Evolutionary conservation across 2,888 invertebrate genomes (phyloP).

Genomic region (Parasteatoda lunata): DNA sequence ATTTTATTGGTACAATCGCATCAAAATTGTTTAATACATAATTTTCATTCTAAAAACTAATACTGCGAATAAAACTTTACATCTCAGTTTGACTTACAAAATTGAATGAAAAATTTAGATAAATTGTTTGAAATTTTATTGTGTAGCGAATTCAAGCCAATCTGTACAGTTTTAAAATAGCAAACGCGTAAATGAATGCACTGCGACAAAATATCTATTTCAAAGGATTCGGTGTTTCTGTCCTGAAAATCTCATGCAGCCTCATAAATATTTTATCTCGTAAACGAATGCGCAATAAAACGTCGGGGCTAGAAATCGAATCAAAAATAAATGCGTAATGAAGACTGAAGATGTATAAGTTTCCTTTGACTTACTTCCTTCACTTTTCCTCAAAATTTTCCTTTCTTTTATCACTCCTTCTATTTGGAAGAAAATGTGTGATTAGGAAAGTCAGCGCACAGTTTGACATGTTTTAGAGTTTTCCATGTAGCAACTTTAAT

Average conservation of each 20-base stretch:
- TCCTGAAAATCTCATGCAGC: neutral
- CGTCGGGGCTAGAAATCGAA: neutral
- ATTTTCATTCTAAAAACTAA: no score
- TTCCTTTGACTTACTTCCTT: neutral
- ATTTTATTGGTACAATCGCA: no score
- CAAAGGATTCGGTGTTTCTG: no score
- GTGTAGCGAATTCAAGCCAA: no score
- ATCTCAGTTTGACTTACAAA: no score
- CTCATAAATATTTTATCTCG: neutral
- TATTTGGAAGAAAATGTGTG: conserved; percentile 16
- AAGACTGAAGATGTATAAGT: neutral
- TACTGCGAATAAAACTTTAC: no score
- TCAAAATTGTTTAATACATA: no score
- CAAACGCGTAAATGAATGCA: no score
- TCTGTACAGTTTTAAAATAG: no score
- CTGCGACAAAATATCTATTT: no score
- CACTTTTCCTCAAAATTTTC: neutral
- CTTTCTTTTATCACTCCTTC: neutral
- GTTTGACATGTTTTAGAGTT: conserved; percentile 26
- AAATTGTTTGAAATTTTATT: no score
- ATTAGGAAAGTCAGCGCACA: conserved; percentile 31
- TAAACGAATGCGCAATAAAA: neutral
- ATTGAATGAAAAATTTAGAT: no score
- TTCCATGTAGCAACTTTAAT: conserved; percentile 24
- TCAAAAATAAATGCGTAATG: neutral